Conservation (phyloP, 2,888 invertebrate species). For the Harpalus rubripes region DNA sequence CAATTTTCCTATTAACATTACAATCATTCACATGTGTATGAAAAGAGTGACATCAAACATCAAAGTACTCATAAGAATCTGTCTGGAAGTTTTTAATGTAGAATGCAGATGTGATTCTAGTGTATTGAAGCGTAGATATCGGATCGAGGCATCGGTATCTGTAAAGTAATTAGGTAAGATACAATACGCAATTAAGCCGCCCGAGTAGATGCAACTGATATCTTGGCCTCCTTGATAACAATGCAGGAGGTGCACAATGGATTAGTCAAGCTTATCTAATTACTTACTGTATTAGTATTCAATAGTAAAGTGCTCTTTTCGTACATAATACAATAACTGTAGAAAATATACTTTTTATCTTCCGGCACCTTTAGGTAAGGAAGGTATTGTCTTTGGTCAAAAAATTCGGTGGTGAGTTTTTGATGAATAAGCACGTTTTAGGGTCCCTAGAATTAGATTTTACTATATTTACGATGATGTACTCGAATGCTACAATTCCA, state of each 20-base stretch:
- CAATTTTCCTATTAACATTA: slow-evolving; percentile 10
- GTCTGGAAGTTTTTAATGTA: neutral
- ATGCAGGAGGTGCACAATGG: slow-evolving; percentile 14
- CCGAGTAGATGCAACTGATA: slow-evolving; percentile 47
- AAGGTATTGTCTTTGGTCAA: too few species aligned
- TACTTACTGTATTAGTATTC: neutral
- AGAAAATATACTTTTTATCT: too few species aligned
- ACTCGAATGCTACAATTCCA: too few species aligned
- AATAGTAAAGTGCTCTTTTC: slow-evolving; percentile 2
- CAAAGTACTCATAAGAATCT: neutral
- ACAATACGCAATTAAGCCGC: slow-evolving; percentile 45
- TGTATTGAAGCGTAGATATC: slow-evolving; percentile 10
- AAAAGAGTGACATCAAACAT: neutral
- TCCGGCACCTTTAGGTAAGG: too few species aligned
- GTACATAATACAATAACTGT: neutral
- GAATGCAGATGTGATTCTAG: neutral
- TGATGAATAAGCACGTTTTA: too few species aligned
- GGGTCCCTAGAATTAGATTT: too few species aligned
- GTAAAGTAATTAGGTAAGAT: slow-evolving; percentile 47
- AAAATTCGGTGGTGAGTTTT: too few species aligned
- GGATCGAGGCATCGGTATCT: slow-evolving; percentile 14
- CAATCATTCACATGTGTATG: neutral
- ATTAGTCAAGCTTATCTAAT: slow-evolving; percentile 40
- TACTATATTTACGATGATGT: too few species aligned
- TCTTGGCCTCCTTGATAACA: slow-evolving; percentile 28